Percentiles rank a stretch among this genome's conserved stretches.
Conservation (phyloP, 1,140 invertebrate genomes). For the Ips nitidus region DNA sequence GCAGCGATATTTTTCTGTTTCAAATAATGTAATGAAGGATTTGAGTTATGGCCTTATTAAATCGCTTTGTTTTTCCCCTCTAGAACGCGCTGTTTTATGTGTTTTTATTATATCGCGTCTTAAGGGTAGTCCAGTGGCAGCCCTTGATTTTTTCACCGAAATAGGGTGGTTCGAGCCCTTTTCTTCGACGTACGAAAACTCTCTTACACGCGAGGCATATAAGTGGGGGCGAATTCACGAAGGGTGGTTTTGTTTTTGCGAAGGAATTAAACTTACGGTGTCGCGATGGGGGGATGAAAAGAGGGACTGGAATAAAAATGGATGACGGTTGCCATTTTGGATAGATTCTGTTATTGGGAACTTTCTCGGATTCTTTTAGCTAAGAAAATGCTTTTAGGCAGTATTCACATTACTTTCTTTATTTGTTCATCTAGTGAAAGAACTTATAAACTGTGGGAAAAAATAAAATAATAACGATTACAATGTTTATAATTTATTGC, state of each 20-base stretch:
- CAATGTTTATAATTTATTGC: too few relatives aligned
- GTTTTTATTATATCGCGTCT: constrained; percentile 27
- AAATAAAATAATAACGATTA: too few relatives aligned
- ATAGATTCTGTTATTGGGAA: not conserved
- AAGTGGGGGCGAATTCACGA: not conserved
- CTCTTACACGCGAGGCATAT: not conserved
- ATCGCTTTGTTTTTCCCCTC: constrained; percentile 40
- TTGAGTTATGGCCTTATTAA: constrained; percentile 49
- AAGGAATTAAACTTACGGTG: constrained; percentile 16
- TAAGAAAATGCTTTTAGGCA: too few relatives aligned
- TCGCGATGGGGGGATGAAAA: not conserved
- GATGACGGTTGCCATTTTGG: not conserved
- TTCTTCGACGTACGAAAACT: not conserved
- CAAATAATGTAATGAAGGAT: constrained; percentile 50
- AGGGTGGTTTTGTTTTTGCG: constrained; percentile 17
- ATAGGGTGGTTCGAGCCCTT: not conserved
- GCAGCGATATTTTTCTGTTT: constrained; percentile 43
- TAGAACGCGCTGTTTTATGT: constrained; percentile 26
- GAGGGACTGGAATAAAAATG: constrained; percentile 1
- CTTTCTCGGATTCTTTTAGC: too few relatives aligned
- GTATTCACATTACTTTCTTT: too few relatives aligned
- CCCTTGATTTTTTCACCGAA: not conserved
- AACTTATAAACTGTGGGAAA: too few relatives aligned
- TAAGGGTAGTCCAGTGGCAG: too few relatives aligned
- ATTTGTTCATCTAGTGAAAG: too few relatives aligned